Percentiles rank a stretch among this genome's conserved stretches.
Evolutionary conservation across 2,797 vertebrate species (phyloP).

Genomic region (Peromyscus melanophrys): DNA sequence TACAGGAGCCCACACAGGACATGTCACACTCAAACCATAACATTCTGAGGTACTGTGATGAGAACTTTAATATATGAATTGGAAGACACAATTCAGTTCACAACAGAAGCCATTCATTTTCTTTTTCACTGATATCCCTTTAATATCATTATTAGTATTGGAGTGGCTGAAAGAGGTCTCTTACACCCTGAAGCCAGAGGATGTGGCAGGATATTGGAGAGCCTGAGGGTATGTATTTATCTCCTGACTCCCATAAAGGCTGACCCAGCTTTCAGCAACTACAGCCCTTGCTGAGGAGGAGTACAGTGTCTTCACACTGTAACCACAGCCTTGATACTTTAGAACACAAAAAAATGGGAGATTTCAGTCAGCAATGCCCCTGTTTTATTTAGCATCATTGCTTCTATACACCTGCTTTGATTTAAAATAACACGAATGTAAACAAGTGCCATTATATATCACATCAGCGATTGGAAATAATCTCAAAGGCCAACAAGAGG

Average conservation of each 20-base stretch:
- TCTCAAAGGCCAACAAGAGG: neutral
- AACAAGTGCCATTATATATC: neutral
- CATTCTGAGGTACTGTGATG: neutral
- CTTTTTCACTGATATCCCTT: conserved; percentile 46
- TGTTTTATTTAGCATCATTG: neutral
- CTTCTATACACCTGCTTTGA: neutral
- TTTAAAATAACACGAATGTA: conserved; percentile 13
- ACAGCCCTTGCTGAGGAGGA: neutral
- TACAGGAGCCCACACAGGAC: neutral
- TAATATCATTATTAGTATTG: neutral
- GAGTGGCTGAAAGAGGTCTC: conserved; percentile 36
- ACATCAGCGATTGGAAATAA: conserved; percentile 5
- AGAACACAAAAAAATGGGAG: conserved; percentile 2
- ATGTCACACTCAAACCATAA: neutral
- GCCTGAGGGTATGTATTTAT: neutral
- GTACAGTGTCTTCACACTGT: accelerated
- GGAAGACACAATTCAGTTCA: neutral
- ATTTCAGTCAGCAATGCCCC: neutral
- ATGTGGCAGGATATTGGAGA: neutral
- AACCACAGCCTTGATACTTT: neutral
- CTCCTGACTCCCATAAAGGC: neutral
- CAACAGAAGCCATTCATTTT: neutral
- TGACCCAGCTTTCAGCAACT: neutral
- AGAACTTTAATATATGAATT: neutral
- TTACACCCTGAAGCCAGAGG: neutral